These are phyloP conservation scores for Leucosticte australis DNA, from an alignment of 2,113 vertebrate species.

Conservation along the genomic window DNA sequence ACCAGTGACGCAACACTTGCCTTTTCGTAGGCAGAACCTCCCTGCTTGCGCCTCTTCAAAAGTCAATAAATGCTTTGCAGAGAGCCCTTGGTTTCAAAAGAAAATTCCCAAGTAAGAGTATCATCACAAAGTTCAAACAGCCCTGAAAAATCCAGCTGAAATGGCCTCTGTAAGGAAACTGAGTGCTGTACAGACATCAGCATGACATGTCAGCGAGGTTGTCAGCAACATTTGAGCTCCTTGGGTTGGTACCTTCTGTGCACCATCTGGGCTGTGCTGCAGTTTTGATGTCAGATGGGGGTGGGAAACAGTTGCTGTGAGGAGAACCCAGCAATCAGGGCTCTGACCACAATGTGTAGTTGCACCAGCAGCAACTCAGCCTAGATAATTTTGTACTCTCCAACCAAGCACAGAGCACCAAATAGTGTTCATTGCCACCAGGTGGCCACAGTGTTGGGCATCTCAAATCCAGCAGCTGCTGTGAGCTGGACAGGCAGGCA, in stretches of 20 bases:
- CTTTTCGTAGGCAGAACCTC: background rate
- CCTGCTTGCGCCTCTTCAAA: background rate
- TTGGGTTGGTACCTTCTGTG: background rate
- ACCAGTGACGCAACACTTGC: slow-evolving; percentile 1
- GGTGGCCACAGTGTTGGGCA: rapidly evolving
- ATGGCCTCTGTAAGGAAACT: background rate
- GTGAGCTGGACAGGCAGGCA: background rate
- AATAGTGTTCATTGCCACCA: background rate
- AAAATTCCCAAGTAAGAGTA: background rate
- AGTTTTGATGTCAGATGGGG: background rate
- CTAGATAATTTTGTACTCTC: background rate
- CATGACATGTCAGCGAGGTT: background rate
- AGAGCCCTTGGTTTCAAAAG: background rate
- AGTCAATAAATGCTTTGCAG: slow-evolving; percentile 15
- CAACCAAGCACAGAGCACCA: background rate
- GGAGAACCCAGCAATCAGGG: background rate
- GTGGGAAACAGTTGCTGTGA: background rate
- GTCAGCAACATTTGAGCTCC: slow-evolving; percentile 10
- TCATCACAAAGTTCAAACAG: background rate
- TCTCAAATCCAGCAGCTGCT: slow-evolving; percentile 17
- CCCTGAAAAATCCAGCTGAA: slow-evolving; percentile 10
- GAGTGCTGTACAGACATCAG: background rate
- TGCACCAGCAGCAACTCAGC: background rate
- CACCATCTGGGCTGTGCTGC: slow-evolving; percentile 18
- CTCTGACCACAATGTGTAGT: background rate